These are phyloP conservation scores for Thalassarche chlororhynchos DNA, from an alignment of 2,113 vertebrate species.

Conservation along the genomic window DNA sequence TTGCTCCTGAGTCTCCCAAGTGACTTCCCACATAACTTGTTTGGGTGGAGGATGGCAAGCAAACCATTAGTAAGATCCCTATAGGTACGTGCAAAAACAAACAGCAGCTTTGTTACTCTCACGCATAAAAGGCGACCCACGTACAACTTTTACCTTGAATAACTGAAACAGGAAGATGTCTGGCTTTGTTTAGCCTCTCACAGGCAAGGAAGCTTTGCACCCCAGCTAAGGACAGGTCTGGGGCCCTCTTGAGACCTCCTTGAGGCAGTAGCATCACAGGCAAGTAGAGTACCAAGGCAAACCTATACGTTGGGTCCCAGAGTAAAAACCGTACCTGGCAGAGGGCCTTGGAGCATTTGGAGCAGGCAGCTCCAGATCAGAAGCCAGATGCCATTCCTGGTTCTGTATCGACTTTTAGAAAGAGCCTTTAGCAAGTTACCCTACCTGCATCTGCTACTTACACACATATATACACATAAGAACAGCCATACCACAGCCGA, in stretches of 20 bases:
- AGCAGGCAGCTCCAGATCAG: neutral
- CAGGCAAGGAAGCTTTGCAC: neutral
- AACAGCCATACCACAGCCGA: neutral
- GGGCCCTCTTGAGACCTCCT: neutral
- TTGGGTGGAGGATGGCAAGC: neutral
- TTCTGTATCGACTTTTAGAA: accelerated
- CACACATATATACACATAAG: accelerated
- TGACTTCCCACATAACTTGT: conserved; percentile 19
- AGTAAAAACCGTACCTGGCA: neutral
- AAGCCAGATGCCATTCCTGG: neutral
- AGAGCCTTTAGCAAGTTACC: neutral
- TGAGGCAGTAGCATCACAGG: neutral
- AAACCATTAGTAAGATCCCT: neutral
- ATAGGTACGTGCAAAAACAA: neutral
- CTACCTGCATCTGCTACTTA: neutral
- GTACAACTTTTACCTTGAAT: neutral
- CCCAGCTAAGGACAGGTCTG: neutral
- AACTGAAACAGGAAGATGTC: neutral
- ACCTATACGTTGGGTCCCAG: neutral
- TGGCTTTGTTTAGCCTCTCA: neutral
- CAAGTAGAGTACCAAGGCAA: neutral
- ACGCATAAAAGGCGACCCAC: neutral
- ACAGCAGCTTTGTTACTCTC: neutral
- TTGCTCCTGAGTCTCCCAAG: conserved; percentile 16
- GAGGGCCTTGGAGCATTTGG: neutral